Evolutionary conservation across 2,888 invertebrate species (phyloP).

Genomic region (Sylvicola fuscatus): DNA sequence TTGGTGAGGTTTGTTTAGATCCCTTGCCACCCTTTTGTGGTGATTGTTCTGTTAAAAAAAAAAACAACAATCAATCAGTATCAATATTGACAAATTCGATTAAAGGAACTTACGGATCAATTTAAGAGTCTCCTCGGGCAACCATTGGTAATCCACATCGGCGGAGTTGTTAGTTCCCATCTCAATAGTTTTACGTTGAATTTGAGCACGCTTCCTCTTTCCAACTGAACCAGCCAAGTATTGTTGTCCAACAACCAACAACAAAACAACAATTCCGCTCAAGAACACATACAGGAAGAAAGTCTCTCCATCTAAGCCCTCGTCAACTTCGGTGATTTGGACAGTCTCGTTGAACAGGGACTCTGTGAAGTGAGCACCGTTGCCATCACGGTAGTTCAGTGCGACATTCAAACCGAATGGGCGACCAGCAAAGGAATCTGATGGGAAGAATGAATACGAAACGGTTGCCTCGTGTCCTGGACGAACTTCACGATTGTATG

Average conservation of each 20-base stretch:
- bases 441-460: constrained; percentile 84
- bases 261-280: constrained; percentile 69
- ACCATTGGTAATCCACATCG: constrained; percentile 96
- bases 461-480: constrained; percentile 87
- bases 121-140: constrained; percentile 77
- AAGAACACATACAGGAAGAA: constrained; percentile 95
- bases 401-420: constrained; percentile 92
- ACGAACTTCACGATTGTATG: constrained; percentile 71
- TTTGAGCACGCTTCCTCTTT: constrained; percentile 33
- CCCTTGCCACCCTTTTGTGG: constrained; percentile 33
- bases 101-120: constrained; percentile 48
- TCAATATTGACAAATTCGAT: constrained; percentile 1
- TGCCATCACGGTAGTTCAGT: constrained; percentile 68
- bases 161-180: constrained; percentile 75
- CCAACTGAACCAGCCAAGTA: constrained; percentile 67
- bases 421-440: constrained; percentile 90
- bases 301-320: constrained; percentile 94
- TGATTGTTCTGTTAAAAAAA: constrained; percentile 40
- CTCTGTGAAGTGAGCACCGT: constrained; percentile 42
- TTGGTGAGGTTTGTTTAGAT: constrained; percentile 32
- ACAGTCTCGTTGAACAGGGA: constrained; percentile 97
- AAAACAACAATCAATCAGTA: constrained; percentile 3
- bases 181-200: constrained; percentile 50
- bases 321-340: constrained; percentile 87
- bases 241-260: constrained; percentile 77